A percentile compares a stretch with the other conserved stretches of the same genome.
phyloP scores from a whole-genome alignment of 2,113 vertebrate species.

The Periophthalmus modestus region DNA sequence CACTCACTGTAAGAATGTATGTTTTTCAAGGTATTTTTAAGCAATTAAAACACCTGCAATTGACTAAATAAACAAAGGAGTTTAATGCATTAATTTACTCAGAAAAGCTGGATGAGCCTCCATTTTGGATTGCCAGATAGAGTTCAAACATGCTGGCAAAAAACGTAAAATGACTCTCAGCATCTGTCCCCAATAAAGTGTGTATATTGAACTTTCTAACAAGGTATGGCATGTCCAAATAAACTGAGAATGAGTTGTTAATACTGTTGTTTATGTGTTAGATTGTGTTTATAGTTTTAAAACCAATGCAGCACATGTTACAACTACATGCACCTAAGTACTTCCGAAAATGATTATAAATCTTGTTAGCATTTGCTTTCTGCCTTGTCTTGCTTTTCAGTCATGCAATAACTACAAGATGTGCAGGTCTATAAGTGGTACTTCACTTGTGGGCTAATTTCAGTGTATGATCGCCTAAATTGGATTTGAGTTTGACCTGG shows the following conservation, averaged over 20 bases:
- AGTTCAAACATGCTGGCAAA: neutral
- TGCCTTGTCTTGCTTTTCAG: neutral
- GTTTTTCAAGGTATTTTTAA: no score
- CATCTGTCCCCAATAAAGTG: neutral
- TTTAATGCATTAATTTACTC: no score
- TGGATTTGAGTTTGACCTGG: constrained; percentile 47
- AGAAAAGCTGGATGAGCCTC: neutral
- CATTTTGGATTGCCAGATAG: neutral
- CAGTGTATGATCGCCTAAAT: constrained; percentile 52
- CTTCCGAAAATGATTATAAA: neutral
- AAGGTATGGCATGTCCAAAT: neutral
- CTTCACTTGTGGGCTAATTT: constrained; percentile 39
- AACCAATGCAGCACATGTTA: neutral
- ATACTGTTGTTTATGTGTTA: neutral
- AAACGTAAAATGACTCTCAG: neutral
- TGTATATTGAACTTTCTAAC: neutral
- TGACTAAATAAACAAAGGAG: no score
- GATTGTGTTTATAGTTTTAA: neutral
- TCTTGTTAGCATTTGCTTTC: neutral
- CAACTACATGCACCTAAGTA: neutral
- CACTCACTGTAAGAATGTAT: no score
- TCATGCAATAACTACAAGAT: neutral
- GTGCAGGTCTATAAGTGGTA: neutral
- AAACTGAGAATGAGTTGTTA: neutral
- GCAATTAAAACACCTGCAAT: no score